Evolutionary conservation across 2,888 invertebrate species (phyloP), one percentile per base, ranked within the genome.

Genomic region (Acholoe squamosa): DNA sequence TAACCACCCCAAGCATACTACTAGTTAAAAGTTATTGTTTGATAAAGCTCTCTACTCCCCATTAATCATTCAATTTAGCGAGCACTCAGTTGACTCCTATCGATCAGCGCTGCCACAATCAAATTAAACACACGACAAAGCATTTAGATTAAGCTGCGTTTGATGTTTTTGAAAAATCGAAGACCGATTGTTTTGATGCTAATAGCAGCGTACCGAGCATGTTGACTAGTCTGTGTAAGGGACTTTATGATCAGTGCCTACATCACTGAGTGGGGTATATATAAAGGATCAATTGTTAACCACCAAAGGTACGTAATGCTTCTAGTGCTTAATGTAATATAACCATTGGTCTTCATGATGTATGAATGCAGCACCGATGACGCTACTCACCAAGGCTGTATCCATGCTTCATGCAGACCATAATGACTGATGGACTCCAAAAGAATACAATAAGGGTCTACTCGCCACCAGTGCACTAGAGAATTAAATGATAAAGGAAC

Each of bases 61-160:
- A 86, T 86, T 86, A 86, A 86, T 86, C 86, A 86, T 86, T 86
- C 86, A 86, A 86, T 86, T 86, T 86, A 86, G 28, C 33, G 28
- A 22, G 86, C 56, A 86, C 86, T 56, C 86, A 19, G 28, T n/a
- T 86, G 86, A 86, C 86, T 54, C 28, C 86, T 86, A 86, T 86
- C 86, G 86, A 86, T 86, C 86, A 31, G 52, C 33, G n/a, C 86
- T 22, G 86, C 43, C 86, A 54, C 86, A 86, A 86, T 54, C 86
- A 86, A 86, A 86, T 86, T 86, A 86, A 86, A 54, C 86, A 86
- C 86, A 86, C 86, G 86, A 86, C 52, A 86, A 86, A 86, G 86
- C 86, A 86, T 86, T 86, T 86, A 86, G 86, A 86, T 86, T 86
- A 86, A 86, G 86, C 54, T 86, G 31, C 54, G 86, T 86, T 86